phyloP scores from a whole-genome alignment of 2,797 vertebrate species.

The Valencia hispanica region DNA sequence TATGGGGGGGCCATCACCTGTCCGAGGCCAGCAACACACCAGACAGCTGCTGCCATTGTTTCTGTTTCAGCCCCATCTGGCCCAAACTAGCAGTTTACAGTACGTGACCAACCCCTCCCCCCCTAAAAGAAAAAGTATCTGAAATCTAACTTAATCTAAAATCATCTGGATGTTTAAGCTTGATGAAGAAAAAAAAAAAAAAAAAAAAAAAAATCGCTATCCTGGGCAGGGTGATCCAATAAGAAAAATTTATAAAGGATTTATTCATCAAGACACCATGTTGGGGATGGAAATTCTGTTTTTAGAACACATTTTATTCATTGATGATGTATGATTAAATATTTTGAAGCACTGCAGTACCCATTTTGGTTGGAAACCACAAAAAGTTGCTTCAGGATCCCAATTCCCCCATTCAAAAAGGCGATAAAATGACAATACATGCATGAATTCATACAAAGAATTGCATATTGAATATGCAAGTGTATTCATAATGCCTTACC shows the following conservation, averaged over 20 bases:
- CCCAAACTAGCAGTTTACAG: conserved; percentile 56
- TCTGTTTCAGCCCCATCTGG: conserved; percentile 74
- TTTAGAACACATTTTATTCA: conserved; percentile 60
- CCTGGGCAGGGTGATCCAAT: conserved; percentile 45
- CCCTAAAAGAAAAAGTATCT: conserved; percentile 42
- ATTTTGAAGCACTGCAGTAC: conserved; percentile 89
- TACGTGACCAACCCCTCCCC: conserved; percentile 45
- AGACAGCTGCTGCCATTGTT: conserved; percentile 81
- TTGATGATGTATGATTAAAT: conserved; percentile 58
- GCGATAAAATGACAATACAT: conserved; percentile 82
- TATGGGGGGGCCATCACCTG: conserved; percentile 76
- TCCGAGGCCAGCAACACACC: conserved; percentile 76
- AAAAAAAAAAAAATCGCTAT: conserved; percentile 19
- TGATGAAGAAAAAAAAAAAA: neutral
- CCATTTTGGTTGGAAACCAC: conserved; percentile 96
- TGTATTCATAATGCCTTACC: conserved; percentile 94
- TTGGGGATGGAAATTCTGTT: conserved; percentile 69
- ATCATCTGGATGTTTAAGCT: neutral
- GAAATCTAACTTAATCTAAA: conserved; percentile 11
- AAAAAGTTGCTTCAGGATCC: conserved; percentile 96
- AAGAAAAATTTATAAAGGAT: no score
- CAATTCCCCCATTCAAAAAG: conserved; percentile 87
- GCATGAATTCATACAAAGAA: conserved; percentile 77
- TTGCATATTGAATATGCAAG: conserved; percentile 83
- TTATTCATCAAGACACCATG: conserved; percentile 62